Evolutionary conservation across 1,140 invertebrate genomes (phyloP), one percentile per base, ranked within the genome.

Genomic region (Colletes gigas): DNA sequence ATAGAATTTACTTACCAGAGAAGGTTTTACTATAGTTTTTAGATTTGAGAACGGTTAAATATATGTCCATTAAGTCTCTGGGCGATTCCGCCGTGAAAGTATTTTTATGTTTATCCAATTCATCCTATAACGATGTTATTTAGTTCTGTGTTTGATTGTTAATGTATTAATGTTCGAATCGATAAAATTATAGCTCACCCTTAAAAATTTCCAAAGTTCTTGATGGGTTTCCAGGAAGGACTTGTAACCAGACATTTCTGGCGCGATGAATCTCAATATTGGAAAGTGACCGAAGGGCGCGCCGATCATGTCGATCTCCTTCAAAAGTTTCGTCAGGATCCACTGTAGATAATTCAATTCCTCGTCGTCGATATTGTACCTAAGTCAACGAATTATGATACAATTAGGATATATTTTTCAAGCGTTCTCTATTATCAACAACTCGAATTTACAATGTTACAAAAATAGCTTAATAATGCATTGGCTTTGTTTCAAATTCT

Each of bases 1-100:
- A 39, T 4, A 50, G 50, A 50, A 3, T 68, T 68, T 47, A 41
- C 4, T 15, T 63, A 87, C 86, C 85, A 70, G 86, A 82, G 80
- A 91, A 84, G 6, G 91, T 90, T 59, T 87, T 75, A 59, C 90
- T 92, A 3, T 84, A 73, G 21, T 84, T 79, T 83, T 91, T 63
- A 44, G 88, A 69, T 83, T 88, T 78, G 91, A 91, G 10, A 94
- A 94, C 70, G 94, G 92, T 67, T 19, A 98, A 93, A 89, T 98
- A 98, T 10, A 96, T 95, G 86, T 98, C 97, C 95, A 98, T 98
- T 21, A 98, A 95, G 92, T 98, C 97, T 70, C 96, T 94, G 3
- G 96, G 95, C 59, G 95, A 94, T 39, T 94, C 84, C 82, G 93
- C 87, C 78, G 95, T 92, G 81, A 96, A 96, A 0, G 94, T 95